Percentiles rank a stretch among this genome's conserved stretches.
These are phyloP conservation scores for Meiosimyza platycephala DNA, from an alignment of 2,888 invertebrate species.

Conservation along the genomic window DNA sequence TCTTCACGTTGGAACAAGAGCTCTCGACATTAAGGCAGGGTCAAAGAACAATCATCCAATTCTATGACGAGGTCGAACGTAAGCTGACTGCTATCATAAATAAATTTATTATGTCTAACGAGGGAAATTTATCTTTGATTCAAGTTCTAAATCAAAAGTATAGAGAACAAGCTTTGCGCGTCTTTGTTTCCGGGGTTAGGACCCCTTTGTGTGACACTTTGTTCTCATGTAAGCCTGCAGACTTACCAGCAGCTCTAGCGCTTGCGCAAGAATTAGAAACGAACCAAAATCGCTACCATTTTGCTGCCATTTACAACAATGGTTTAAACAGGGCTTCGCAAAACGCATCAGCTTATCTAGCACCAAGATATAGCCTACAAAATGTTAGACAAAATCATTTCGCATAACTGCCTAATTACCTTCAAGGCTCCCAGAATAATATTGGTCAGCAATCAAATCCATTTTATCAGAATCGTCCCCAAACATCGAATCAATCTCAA, in stretches of 20 bases:
- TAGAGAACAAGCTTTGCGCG: slow-evolving; percentile 21
- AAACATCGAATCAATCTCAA: too few relatives aligned
- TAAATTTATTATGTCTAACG: slow-evolving; percentile 22
- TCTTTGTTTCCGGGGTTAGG: slow-evolving; percentile 26
- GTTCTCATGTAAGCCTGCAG: slow-evolving; percentile 2
- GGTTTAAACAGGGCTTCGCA: neutral
- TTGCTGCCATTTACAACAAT: slow-evolving; percentile 16
- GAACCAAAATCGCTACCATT: slow-evolving; percentile 23
- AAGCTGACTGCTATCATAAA: too few relatives aligned
- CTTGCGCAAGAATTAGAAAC: slow-evolving; percentile 3
- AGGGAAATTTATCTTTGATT: slow-evolving; percentile 8
- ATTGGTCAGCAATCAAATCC: neutral
- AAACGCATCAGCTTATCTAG: neutral
- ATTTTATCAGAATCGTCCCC: too few relatives aligned
- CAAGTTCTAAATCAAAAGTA: neutral
- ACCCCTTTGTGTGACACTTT: neutral
- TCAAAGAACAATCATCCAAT: too few relatives aligned
- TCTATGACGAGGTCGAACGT: too few relatives aligned
- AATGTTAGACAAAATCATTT: too few relatives aligned
- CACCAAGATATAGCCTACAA: neutral
- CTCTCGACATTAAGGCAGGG: too few relatives aligned
- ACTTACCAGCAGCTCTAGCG: slow-evolving; percentile 3
- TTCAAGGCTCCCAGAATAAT: neutral
- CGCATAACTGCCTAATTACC: too few relatives aligned
- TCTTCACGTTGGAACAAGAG: too few relatives aligned